Conservation (phyloP, 2,797 vertebrate genomes). For the Serranus cabrilla region DNA sequence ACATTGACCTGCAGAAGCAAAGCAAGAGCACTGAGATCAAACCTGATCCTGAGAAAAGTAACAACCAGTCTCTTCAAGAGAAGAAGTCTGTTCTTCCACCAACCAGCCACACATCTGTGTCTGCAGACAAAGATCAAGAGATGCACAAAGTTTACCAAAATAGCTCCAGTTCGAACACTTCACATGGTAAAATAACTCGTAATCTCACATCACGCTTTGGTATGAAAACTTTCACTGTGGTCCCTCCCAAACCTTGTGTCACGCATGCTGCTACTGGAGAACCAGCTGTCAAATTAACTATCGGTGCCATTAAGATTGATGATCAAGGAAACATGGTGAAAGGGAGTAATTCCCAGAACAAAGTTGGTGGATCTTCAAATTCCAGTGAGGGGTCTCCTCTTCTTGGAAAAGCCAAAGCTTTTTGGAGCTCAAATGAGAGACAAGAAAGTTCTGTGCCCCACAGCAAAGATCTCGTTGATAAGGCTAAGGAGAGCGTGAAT, state of each 20-base stretch:
- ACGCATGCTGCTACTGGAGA: constrained; percentile 70
- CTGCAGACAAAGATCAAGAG: constrained; percentile 38
- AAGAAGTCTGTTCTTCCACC: constrained; percentile 42
- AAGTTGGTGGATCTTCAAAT: constrained; percentile 57
- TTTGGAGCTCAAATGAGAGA: constrained; percentile 88
- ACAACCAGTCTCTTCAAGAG: constrained; percentile 42
- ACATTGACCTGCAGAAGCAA: constrained; percentile 53
- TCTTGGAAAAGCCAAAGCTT: constrained; percentile 88
- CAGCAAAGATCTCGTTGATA: constrained; percentile 54
- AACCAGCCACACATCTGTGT: constrained; percentile 37
- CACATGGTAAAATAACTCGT: constrained; percentile 79
- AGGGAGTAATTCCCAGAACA: constrained; percentile 36
- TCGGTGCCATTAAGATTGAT: constrained; percentile 94
- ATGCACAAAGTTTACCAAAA: constrained; percentile 48
- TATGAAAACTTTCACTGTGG: constrained; percentile 94
- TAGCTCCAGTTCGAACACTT: constrained; percentile 33
- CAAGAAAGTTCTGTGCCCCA: constrained; percentile 64
- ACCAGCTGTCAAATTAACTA: constrained; percentile 75
- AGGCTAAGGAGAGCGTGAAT: constrained; percentile 63
- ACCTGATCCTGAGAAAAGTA: constrained; percentile 45
- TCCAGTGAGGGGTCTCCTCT: constrained; percentile 73
- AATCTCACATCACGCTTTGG: constrained; percentile 89
- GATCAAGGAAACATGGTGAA: constrained; percentile 94
- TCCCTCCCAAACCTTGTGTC: constrained; percentile 89
- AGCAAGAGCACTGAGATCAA: constrained; percentile 36